A percentile compares a stretch with the other conserved stretches of the same genome.
These are phyloP conservation scores for Apeira syringaria DNA, from an alignment of 2,888 invertebrate genomes.

Conservation along the genomic window DNA sequence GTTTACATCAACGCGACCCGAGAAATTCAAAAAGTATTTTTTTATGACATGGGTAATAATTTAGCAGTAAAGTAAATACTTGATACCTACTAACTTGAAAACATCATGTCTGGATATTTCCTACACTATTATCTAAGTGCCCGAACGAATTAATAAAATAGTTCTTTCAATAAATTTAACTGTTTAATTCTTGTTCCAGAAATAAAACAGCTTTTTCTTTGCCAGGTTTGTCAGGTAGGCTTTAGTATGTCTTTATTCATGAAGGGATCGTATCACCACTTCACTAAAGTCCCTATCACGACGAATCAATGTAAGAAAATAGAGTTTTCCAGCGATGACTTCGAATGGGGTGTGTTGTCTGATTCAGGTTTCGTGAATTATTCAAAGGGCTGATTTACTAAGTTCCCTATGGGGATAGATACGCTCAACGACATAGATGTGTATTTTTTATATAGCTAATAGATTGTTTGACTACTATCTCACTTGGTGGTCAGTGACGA, in stretches of 20 bases:
- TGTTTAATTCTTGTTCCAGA: too few species aligned
- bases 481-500: too few species aligned
- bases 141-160: too few species aligned
- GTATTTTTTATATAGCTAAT: not conserved
- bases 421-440: constrained; percentile 3
- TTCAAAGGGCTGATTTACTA: constrained; percentile 35
- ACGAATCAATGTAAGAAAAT: constrained; percentile 20
- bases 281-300: constrained; percentile 12
- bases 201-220: not conserved
- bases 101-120: too few species aligned
- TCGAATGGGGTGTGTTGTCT: constrained; percentile 27
- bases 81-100: too few species aligned
- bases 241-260: constrained; percentile 8
- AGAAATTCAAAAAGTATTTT: too few species aligned
- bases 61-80: too few species aligned
- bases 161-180: too few species aligned
- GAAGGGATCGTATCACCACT: constrained; percentile 13
- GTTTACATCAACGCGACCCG: too few species aligned
- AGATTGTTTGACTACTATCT: too few species aligned
- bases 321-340: constrained; percentile 24
- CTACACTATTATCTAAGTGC: too few species aligned
- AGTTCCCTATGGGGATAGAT: constrained; percentile 22
- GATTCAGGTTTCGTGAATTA: constrained; percentile 32
- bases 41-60: too few species aligned
- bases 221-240: not conserved